phyloP scores from a whole-genome alignment of 2,113 vertebrate species.

The Prinia subflava region DNA sequence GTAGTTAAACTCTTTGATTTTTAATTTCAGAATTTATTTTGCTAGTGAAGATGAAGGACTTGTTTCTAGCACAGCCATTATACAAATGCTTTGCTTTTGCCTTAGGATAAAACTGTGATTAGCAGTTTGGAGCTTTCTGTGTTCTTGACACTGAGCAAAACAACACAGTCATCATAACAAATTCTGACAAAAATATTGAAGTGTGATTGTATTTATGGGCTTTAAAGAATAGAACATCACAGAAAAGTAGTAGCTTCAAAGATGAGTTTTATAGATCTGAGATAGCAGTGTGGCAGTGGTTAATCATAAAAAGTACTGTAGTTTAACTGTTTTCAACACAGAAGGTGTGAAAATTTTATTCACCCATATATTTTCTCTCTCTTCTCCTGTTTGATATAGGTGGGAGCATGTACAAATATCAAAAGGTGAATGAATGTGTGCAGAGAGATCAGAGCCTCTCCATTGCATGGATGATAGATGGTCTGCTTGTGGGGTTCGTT shows the following conservation, averaged over 20 bases:
- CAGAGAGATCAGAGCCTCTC: not conserved
- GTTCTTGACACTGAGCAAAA: not conserved
- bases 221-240: conserved; percentile 7
- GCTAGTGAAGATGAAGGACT: conserved; percentile 44
- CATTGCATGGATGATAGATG: not conserved
- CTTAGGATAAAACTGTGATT: conserved; percentile 14
- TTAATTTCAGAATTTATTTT: conserved; percentile 53
- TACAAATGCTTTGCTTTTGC: conserved; percentile 16
- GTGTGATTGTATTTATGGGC: not conserved
- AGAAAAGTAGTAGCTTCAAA: not conserved
- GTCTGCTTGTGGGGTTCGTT: not conserved
- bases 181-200: conserved; percentile 40
- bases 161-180: conserved; percentile 25
- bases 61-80: not conserved
- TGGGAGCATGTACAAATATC: not conserved
- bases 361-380: not conserved
- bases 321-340: not conserved
- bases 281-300: not conserved
- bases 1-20: conserved; percentile 56
- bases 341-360: not conserved
- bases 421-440: not conserved
- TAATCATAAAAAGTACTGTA: not conserved
- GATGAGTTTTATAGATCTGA: not conserved
- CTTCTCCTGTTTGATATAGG: not conserved
- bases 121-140: conserved; percentile 29